phyloP scores from a whole-genome alignment of 2,888 invertebrate species.

The Drosophila sordidapex region DNA sequence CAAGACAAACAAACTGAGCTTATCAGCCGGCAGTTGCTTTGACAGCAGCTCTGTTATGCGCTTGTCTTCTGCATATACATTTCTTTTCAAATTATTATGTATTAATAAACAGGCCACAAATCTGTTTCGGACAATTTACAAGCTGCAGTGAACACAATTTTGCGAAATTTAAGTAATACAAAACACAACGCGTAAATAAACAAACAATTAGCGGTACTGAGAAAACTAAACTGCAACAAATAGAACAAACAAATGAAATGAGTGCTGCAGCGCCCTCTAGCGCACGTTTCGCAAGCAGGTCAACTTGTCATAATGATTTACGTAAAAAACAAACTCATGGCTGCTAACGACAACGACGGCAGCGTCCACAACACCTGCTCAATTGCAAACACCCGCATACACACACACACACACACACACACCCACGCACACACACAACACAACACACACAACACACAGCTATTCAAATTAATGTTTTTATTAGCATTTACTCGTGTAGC shows the following conservation, averaged over 20 bases:
- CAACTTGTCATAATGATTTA: slow-evolving; percentile 78
- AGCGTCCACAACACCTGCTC: slow-evolving; percentile 61
- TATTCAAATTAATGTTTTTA: slow-evolving; percentile 67
- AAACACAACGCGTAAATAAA: slow-evolving; percentile 65
- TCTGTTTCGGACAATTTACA: neutral
- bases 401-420: neutral
- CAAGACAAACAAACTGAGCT: slow-evolving; percentile 39
- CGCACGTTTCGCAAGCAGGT: slow-evolving; percentile 65
- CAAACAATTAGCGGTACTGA: slow-evolving; percentile 70
- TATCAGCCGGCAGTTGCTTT: slow-evolving; percentile 33
- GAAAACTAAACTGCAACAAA: slow-evolving; percentile 17
- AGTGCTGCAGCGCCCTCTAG: slow-evolving; percentile 39
- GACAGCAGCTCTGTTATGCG: slow-evolving; percentile 17
- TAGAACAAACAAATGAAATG: slow-evolving; percentile 10
- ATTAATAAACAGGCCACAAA: slow-evolving; percentile 49
- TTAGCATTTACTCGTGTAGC: slow-evolving; percentile 64
- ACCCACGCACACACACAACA: slow-evolving; percentile 3
- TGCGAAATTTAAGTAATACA: slow-evolving; percentile 44
- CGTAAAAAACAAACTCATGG: slow-evolving; percentile 18
- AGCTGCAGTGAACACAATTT: slow-evolving; percentile 35
- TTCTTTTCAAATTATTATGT: slow-evolving; percentile 37
- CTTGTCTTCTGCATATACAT: slow-evolving; percentile 22
- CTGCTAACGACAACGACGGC: slow-evolving; percentile 12
- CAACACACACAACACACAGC: slow-evolving; percentile 18
- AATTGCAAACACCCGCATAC: slow-evolving; percentile 24